Base-by-base conservation (phyloP, 30 jellyfish, hydroid and myxozoan species). In the Pelagia noctiluca region DNA sequence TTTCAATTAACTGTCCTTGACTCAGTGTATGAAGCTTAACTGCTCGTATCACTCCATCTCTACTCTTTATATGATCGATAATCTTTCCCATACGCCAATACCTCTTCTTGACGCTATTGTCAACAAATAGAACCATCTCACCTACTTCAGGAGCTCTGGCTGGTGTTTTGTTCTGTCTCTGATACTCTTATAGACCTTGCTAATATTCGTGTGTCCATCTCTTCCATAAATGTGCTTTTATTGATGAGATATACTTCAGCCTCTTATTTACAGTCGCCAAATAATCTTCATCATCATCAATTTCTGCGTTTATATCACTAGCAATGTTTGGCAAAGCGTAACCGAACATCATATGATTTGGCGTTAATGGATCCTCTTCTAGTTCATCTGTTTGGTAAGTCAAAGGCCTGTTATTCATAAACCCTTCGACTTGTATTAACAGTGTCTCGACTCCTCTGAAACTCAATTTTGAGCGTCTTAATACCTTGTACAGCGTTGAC, bases 371-470 rank as follows among this genome's bases (percentile, higher is more conserved):
- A 2, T 63, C 76, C 21, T 52, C 71, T 18, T 66, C 85, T n/a
- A 47, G 78, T 25, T 81, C 84, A 1, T 81, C 91, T 2, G 78
- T 65, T 53, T 48, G 84, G 68, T 81, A 81, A 13, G 85, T 49
- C 70, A 81, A 38, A 3, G 85, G 84, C 35, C 91, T 28, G 28
- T 81, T 67, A 52, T 67, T 81, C 70, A 81, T 81, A 26, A 70
- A 49, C 29, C 84, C 91, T 69, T 81, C 84, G 10, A 81, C 84
- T 70, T 81, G 84, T 28, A 67, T 65, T 2, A 81, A 29, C 50
- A 81, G 48, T n/a, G 91, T 68, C 84, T 81, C 71, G 60, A 81
- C 78, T 36, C 68, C 84, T 81, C 78, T 70, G 84, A 81, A 81
- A 57, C 70, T 67, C 35, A 81, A 38, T 10, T 50, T 67, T 30